A percentile compares a stretch with the other conserved stretches of the same genome.
phyloP scores from a whole-genome alignment of 2,797 vertebrate genomes.

The Taeniopygia guttata region DNA sequence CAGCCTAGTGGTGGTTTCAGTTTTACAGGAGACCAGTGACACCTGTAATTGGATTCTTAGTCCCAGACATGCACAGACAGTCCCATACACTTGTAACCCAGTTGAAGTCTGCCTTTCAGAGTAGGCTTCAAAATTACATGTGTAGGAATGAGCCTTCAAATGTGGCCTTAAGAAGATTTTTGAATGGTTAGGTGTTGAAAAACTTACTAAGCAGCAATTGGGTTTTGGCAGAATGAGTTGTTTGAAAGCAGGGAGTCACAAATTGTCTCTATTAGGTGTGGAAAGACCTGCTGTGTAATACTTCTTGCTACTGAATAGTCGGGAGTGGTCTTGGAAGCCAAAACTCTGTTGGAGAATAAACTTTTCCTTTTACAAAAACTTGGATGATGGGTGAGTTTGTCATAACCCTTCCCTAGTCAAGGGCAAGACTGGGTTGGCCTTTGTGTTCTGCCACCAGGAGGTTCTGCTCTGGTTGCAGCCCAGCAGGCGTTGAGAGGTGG shows the following conservation, averaged over 20 bases:
- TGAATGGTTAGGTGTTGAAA: background rate
- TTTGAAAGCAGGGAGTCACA: background rate
- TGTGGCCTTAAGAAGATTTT: background rate
- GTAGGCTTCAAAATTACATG: background rate
- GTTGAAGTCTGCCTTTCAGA: background rate
- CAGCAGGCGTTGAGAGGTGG: rapidly evolving
- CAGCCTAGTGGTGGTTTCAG: background rate
- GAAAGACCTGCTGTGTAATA: background rate
- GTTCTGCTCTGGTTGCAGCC: background rate
- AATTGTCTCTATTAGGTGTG: background rate
- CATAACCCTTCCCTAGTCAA: background rate
- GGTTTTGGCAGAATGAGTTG: background rate
- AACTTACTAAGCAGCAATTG: background rate
- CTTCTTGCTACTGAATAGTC: background rate
- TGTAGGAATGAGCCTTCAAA: background rate
- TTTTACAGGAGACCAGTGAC: background rate
- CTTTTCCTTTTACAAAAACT: background rate
- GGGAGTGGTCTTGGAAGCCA: background rate
- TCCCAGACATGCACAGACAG: background rate
- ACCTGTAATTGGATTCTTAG: background rate
- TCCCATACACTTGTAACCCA: background rate
- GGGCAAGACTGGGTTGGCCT: background rate
- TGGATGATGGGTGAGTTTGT: background rate
- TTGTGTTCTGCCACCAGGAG: background rate
- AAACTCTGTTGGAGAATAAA: background rate